These are phyloP conservation scores for Poecilobothrus nobilitatus DNA, from an alignment of 2,888 invertebrate genomes.

Conservation along the genomic window DNA sequence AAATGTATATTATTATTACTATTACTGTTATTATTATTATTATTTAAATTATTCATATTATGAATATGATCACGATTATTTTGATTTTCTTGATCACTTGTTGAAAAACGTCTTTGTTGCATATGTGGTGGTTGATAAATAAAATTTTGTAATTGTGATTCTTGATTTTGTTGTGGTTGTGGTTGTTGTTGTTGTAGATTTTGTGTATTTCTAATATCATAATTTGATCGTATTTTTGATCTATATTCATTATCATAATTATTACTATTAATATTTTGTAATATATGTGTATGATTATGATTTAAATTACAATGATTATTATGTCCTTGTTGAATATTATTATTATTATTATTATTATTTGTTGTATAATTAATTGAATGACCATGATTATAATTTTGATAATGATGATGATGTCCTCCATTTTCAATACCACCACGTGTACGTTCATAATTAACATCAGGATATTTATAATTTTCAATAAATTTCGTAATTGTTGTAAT, in stretches of 20 bases:
- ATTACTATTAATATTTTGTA: not conserved
- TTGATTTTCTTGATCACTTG: constrained; percentile 7
- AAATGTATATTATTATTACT: constrained; percentile 26
- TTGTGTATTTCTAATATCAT: constrained; percentile 34
- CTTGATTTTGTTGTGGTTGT: constrained; percentile 19
- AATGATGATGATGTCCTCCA: constrained; percentile 32
- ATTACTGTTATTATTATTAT: constrained; percentile 7
- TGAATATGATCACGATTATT: not conserved
- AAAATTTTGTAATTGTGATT: constrained; percentile 11
- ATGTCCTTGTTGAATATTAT: not conserved
- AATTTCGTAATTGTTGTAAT: constrained; percentile 48
- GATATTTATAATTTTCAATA: constrained; percentile 54
- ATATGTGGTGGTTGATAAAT: constrained; percentile 10
- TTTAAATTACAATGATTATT: not conserved
- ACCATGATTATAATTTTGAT: constrained; percentile 36
- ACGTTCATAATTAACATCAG: constrained; percentile 38
- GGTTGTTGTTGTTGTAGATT: constrained; percentile 29
- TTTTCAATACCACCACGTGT: constrained; percentile 39
- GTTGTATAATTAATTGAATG: not conserved
- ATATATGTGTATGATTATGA: not conserved
- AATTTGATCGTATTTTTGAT: constrained; percentile 13
- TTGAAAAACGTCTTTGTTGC: not conserved
- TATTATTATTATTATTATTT: not conserved
- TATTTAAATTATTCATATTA: constrained; percentile 9
- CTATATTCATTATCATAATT: constrained; percentile 13